Evolutionary conservation across 2,113 vertebrate genomes (phyloP).

Genomic region (Etheostoma spectabile): DNA sequence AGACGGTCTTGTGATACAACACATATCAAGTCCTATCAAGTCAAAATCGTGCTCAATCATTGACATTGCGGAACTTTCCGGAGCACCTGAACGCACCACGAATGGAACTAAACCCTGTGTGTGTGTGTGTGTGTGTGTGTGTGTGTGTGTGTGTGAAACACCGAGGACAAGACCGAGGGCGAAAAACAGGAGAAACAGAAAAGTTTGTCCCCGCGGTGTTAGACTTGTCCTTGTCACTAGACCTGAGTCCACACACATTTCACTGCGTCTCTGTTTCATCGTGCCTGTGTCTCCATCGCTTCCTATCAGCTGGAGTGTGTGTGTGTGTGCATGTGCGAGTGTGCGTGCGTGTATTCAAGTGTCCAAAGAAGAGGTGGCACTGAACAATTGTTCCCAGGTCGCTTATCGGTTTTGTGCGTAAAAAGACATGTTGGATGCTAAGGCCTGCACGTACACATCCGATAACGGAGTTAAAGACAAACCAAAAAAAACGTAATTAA

Average conservation of each 20-base stretch:
- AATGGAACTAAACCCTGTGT: slow-evolving; percentile 56
- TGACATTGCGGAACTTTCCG: slow-evolving; percentile 5
- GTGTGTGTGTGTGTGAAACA: too few relatives aligned
- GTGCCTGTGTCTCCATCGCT: too few relatives aligned
- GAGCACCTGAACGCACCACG: slow-evolving; percentile 58
- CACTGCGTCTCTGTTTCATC: too few relatives aligned
- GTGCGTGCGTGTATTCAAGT: slow-evolving; percentile 14
- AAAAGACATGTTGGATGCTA: slow-evolving; percentile 1
- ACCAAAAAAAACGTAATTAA: neutral
- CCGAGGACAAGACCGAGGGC: too few relatives aligned
- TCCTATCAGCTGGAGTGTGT: too few relatives aligned
- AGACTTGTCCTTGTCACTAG: slow-evolving; percentile 9
- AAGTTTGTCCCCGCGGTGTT: slow-evolving; percentile 59
- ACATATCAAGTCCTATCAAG: neutral
- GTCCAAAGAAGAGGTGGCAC: slow-evolving; percentile 10
- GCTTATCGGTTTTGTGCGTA: slow-evolving; percentile 4
- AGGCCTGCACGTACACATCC: slow-evolving; percentile 37
- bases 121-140: slow-evolving; percentile 7
- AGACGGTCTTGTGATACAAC: neutral
- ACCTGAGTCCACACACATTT: slow-evolving; percentile 14
- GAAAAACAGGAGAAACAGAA: slow-evolving; percentile 43
- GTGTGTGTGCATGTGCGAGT: neutral
- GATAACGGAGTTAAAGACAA: neutral
- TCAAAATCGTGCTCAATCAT: neutral
- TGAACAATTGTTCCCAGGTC: too few relatives aligned